These are phyloP conservation scores for Epicampocera succincta DNA, from an alignment of 2,888 invertebrate genomes.

Conservation along the genomic window DNA sequence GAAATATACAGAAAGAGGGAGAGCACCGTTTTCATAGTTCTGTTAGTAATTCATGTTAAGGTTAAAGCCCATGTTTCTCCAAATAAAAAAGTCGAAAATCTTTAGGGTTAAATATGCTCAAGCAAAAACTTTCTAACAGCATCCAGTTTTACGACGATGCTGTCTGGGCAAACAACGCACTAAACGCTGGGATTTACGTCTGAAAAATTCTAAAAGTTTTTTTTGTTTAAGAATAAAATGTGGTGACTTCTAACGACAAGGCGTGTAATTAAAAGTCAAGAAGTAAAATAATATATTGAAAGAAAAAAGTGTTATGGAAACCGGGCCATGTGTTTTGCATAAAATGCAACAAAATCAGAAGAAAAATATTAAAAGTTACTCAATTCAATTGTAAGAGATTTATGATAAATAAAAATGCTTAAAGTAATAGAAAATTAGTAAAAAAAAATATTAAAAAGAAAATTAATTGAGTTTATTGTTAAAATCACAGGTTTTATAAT, in stretches of 20 bases:
- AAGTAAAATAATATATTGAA: slow-evolving; percentile 6
- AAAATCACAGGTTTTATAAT: no score
- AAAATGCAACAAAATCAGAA: background rate
- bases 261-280: slow-evolving; percentile 43
- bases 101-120: background rate
- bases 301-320: background rate
- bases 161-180: slow-evolving; percentile 62
- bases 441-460: no score
- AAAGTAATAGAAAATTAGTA: no score
- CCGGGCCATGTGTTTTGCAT: background rate
- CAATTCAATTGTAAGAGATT: no score
- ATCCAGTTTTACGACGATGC: slow-evolving; percentile 68
- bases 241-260: slow-evolving; percentile 30
- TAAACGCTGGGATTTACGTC: slow-evolving; percentile 47
- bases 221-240: background rate
- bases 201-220: background rate
- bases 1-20: no score
- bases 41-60: slow-evolving; percentile 43
- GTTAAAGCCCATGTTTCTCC: slow-evolving; percentile 18
- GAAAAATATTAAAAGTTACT: no score
- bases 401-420: no score
- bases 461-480: no score
- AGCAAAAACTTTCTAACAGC: slow-evolving; percentile 49
- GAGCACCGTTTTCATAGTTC: background rate
- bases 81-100: slow-evolving; percentile 19